Evolutionary conservation across 2,888 invertebrate species (phyloP), one percentile per base, ranked within the genome.

Genomic region (Cheilosia grossa): DNA sequence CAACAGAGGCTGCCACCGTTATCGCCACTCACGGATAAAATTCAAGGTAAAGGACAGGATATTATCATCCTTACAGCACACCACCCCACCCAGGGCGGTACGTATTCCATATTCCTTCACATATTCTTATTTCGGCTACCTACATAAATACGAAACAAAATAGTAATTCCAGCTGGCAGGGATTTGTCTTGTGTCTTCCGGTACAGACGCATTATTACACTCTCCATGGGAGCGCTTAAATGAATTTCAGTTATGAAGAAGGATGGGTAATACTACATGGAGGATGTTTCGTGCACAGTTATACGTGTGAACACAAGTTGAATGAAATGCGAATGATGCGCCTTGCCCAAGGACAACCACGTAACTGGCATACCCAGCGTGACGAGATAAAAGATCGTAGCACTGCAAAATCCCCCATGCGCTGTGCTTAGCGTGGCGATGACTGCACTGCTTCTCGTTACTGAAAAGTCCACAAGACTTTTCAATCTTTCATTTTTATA

Each of bases 211-310:
- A 61, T 61, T 61, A 24, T 61, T 47, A 61, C 17, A 47, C 17
- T 61, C 47, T 30, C 17, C 61, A 47, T 27, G 61, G 30, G 61
- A 47, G 61, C 47, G 47, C 47, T 61, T 61, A 61, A 61, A 61
- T 61, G 61, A 61, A 47, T 61, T 61, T 47, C 47, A 30, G 44
- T 61, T 61, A 61, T 61, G 61, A 30, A 17, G 15, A 13, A 6
- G 47, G 47, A 44, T 47, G 61, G 10, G 49, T n/a, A n/a, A n/a
- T n/a, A 59, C 19, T 37, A 56, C 37, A 56, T 37, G 24, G 24
- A 51, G 17, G 7, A 17, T 44, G 44, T 51, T 51, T 19, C 19
- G 21, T 51, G 47, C 47, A 19, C 17, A 24, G 51, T 19, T 4
- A 3, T 51, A n/a, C n/a, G 44, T 44, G 44, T 42, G 44, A 44